A percentile compares a stretch with the other conserved stretches of the same genome.
Evolutionary conservation across 2,888 invertebrate species (phyloP).

Genomic region (Automeris io): DNA sequence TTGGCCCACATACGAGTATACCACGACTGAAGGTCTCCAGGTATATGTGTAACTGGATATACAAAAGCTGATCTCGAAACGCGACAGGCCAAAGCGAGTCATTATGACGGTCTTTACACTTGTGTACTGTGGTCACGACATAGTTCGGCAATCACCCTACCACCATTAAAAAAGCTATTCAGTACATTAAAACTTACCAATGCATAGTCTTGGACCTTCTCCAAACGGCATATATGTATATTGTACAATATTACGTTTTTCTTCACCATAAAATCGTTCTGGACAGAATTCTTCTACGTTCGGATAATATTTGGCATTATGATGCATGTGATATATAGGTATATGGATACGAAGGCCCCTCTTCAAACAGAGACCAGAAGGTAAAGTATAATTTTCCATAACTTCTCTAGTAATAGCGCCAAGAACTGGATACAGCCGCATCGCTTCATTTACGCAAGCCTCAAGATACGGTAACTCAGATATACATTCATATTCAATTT

Average conservation of each 20-base stretch:
- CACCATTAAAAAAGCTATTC: neutral
- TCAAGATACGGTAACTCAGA: slow-evolving; percentile 29
- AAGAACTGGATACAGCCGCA: slow-evolving; percentile 30
- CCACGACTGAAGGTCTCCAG: too few species aligned
- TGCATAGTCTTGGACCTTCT: slow-evolving; percentile 32
- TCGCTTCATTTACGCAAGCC: slow-evolving; percentile 29
- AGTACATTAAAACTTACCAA: slow-evolving; percentile 32
- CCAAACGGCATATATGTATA: slow-evolving; percentile 36
- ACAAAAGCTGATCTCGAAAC: too few species aligned
- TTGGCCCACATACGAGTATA: too few species aligned
- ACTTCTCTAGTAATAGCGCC: slow-evolving; percentile 26
- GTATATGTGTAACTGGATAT: too few species aligned
- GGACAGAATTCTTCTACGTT: slow-evolving; percentile 31
- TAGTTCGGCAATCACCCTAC: too few species aligned
- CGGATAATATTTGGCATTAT: slow-evolving; percentile 25
- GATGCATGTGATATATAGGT: slow-evolving; percentile 30
- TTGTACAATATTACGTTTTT: slow-evolving; percentile 23
- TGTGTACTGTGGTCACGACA: too few species aligned
- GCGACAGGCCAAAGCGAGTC: too few species aligned
- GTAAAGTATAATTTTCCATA: slow-evolving; percentile 27
- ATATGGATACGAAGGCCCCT: slow-evolving; percentile 30
- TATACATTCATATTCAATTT: slow-evolving; percentile 27
- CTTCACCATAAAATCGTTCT: slow-evolving; percentile 30
- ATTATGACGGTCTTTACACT: too few species aligned
- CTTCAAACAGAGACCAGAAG: slow-evolving; percentile 26